phyloP scores from a whole-genome alignment of 1,140 invertebrate species.

The Arion vulgaris region DNA sequence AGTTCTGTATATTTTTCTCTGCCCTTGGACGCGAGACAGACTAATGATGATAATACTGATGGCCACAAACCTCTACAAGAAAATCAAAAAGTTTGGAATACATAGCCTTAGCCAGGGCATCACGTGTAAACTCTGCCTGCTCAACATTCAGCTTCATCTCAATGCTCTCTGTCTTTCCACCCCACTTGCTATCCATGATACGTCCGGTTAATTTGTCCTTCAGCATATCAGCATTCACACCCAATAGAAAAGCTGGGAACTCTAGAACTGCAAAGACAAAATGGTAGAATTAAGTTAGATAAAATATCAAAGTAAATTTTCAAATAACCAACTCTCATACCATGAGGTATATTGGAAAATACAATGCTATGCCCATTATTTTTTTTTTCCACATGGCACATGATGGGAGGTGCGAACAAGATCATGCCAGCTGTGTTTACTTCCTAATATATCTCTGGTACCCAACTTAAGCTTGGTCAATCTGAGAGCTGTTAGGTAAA shows the following conservation, averaged over 20 bases:
- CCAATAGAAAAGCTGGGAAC: conserved; percentile 80
- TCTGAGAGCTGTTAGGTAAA: too few species aligned
- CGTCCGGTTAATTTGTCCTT: conserved; percentile 79
- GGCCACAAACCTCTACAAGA: conserved; percentile 79
- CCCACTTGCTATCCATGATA: conserved; percentile 84
- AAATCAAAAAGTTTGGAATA: conserved; percentile 82
- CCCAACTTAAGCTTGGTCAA: too few species aligned
- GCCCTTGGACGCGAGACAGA: too few species aligned
- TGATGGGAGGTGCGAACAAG: too few species aligned
- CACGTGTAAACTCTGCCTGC: conserved; percentile 80
- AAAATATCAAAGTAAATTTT: background rate
- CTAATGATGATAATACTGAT: too few species aligned
- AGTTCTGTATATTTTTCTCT: too few species aligned
- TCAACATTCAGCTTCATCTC: conserved; percentile 73
- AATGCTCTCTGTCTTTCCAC: conserved; percentile 80
- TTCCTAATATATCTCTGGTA: too few species aligned
- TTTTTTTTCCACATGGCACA: too few species aligned
- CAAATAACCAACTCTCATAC: too few species aligned
- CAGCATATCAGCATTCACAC: conserved; percentile 77
- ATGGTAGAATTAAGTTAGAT: too few species aligned
- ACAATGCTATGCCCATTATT: background rate
- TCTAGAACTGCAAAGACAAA: conserved; percentile 77
- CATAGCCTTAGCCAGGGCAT: conserved; percentile 82
- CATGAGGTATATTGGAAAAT: too few species aligned
- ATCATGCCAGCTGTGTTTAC: too few species aligned